phyloP scores from a whole-genome alignment of 2,797 vertebrate species.

The Xenops minutus region DNA sequence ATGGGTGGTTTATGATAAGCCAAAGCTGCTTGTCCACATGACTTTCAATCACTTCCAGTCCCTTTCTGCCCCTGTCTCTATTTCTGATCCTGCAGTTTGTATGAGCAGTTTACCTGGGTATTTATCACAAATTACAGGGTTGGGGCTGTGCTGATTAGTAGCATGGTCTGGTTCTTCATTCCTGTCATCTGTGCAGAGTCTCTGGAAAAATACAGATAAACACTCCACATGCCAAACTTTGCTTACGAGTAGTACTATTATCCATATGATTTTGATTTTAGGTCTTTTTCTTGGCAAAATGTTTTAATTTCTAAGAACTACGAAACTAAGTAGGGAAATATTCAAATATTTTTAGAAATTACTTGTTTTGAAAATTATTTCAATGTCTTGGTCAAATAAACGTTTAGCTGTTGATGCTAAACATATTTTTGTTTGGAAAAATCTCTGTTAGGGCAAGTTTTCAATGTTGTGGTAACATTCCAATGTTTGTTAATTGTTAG shows the following conservation, averaged over 20 bases:
- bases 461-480: constrained; percentile 51
- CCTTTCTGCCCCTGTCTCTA: background rate
- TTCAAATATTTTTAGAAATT: background rate
- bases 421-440: constrained; percentile 38
- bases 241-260: background rate
- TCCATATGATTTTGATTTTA: background rate
- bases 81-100: background rate
- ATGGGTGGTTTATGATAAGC: background rate
- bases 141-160: background rate
- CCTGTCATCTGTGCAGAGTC: background rate
- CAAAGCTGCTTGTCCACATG: background rate
- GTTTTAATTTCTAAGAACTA: background rate
- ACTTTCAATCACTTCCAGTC: accelerated
- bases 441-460: constrained; percentile 52
- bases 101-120: background rate
- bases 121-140: constrained; percentile 14
- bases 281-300: background rate
- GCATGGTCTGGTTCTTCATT: background rate
- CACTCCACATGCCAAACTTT: background rate
- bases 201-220: background rate
- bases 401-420: background rate
- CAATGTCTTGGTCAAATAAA: background rate
- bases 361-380: background rate
- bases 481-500: constrained; percentile 32
- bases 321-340: background rate